Evolutionary conservation across 2,113 vertebrate species (phyloP).

Genomic region (Papio anubis): DNA sequence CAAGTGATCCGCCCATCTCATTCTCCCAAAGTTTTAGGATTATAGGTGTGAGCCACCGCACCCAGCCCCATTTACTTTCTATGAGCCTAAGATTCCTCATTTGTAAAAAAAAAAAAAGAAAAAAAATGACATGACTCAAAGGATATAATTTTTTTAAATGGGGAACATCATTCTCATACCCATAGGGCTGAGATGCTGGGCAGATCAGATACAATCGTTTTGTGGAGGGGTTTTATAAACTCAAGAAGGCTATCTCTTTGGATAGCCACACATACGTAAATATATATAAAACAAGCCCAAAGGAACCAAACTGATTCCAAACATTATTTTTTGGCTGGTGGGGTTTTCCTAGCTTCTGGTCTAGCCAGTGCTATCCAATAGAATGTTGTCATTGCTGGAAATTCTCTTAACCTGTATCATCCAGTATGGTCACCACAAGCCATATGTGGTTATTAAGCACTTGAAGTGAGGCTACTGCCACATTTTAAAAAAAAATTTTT

Average conservation of each 20-base stretch:
- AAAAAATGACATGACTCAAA: not conserved
- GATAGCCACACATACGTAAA: not conserved
- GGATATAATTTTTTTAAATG: not conserved
- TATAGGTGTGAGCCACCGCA: too few species aligned
- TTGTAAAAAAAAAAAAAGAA: not conserved
- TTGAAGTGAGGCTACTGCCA: fast-evolving
- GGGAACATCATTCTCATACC: not conserved
- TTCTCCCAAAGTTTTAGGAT: too few species aligned
- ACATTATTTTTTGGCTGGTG: not conserved
- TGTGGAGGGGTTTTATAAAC: not conserved
- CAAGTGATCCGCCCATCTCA: too few species aligned
- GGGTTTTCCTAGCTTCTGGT: not conserved
- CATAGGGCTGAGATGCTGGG: not conserved
- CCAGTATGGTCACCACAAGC: fast-evolving
- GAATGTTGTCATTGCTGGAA: fast-evolving
- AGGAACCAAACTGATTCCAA: not conserved
- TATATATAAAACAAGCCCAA: not conserved
- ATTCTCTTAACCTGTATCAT: fast-evolving
- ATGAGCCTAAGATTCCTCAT: not conserved
- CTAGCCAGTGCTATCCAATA: not conserved
- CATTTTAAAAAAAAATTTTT: too few species aligned
- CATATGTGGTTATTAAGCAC: not conserved
- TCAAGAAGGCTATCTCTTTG: not conserved
- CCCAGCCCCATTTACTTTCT: not conserved
- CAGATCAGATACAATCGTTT: not conserved